Base-by-base conservation (phyloP, 1,140 invertebrate species). In the Drosophila tristis region DNA sequence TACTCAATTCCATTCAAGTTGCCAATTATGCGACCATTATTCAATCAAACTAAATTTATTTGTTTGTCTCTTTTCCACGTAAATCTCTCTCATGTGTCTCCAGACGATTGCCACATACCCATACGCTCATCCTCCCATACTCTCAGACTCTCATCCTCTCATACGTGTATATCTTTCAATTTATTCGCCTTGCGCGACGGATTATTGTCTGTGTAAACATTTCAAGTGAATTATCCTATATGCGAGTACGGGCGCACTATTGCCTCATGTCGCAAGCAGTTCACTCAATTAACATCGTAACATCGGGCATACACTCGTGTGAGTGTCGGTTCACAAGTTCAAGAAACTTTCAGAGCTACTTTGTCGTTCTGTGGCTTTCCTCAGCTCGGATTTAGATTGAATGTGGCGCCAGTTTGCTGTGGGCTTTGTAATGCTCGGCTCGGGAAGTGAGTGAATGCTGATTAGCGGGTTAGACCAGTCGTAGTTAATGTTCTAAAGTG, bases 1-100 rank as follows among this genome's bases (percentile, higher is more conserved):
- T 91, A 91, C 90, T 91, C 90, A 91, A 91, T 91, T 91, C 86
- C 90, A 91, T 91, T 91, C 90, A 91, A 91, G 81, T 91, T 91
- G 90, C 90, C 90, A 91, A 91, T 91, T 91, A 91, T 81, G 85
- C 51, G 74, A 55, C 84, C 90, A 91, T 91, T 91, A 91, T 91
- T 91, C 81, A 91, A 91, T 91, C 90, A 91, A 87, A 91, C 64
- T 91, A 91, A 91, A 91, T 91, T 91, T 91, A 91, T 91, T 91
- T 91, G 85, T 91, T 90, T 90, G 82, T 90, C 86, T 90, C 86
- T 80, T 80, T 90, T 90, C 82, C 80, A 89, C 84, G 84, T 89
- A 89, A 89, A 82, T 60, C 72, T 65, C 66, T 57, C 39, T 63
- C 15, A 58, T 58, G 61, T 63, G 59, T 45, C 39, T 26, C 25